Conservation (phyloP, 2,113 vertebrate species). For the Cynopterus brachyotis region DNA sequence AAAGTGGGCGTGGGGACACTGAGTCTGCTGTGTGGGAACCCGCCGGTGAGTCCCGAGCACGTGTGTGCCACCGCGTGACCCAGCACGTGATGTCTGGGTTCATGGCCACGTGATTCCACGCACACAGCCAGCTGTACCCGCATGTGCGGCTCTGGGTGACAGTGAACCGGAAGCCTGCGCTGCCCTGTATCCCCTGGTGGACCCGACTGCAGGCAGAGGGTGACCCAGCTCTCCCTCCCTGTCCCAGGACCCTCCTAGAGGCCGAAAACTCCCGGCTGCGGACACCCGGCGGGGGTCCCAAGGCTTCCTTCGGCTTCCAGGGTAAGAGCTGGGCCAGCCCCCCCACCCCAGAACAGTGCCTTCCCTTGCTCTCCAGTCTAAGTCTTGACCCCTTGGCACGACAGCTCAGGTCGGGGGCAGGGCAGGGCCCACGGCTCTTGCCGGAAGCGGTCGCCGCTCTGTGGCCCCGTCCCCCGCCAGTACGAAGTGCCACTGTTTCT, state of each 20-base stretch:
- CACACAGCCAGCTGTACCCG: neutral
- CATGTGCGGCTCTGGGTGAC: neutral
- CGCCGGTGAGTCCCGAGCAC: neutral
- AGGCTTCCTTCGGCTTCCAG: constrained; percentile 47
- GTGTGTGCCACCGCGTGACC: neutral
- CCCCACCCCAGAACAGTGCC: neutral
- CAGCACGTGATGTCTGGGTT: neutral
- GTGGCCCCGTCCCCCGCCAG: neutral
- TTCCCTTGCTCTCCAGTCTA: neutral
- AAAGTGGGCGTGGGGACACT: neutral
- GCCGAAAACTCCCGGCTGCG: constrained; percentile 83
- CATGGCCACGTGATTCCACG: neutral
- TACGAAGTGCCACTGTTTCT: neutral
- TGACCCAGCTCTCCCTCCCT: neutral
- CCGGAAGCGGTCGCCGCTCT: neutral
- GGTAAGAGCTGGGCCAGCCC: constrained; percentile 73
- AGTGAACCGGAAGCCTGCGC: neutral
- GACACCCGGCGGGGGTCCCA: constrained; percentile 50
- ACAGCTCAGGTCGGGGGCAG: neutral
- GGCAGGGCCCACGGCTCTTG: neutral
- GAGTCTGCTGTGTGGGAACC: neutral
- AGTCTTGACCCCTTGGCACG: neutral
- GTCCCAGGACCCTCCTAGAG: constrained; percentile 83
- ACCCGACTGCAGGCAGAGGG: neutral
- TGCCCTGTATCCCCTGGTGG: no score